phyloP scores from a whole-genome alignment of 2,888 invertebrate species.

The Zonitis immaculata region DNA sequence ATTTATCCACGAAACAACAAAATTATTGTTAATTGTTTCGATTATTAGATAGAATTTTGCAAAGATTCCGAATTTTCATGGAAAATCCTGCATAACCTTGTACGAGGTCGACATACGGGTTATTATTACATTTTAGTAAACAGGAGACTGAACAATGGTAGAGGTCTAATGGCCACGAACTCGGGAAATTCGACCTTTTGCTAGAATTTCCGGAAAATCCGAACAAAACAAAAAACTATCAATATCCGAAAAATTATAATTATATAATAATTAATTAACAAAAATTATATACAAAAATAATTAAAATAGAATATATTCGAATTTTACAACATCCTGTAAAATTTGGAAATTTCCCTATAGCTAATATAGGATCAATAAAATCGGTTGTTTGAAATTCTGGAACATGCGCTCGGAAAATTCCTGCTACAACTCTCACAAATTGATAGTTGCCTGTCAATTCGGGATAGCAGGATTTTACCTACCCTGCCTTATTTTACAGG shows the following conservation, averaged over 20 bases:
- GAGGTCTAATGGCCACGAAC: slow-evolving; percentile 35
- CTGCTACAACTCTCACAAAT: background rate
- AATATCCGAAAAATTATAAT: too few relatives aligned
- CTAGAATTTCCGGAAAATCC: background rate
- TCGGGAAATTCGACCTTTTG: background rate
- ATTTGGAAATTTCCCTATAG: background rate
- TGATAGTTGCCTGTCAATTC: slow-evolving; percentile 25
- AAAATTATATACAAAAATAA: background rate
- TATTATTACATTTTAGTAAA: slow-evolving; percentile 37
- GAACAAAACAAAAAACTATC: too few relatives aligned
- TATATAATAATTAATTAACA: background rate
- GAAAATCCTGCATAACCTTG: slow-evolving; percentile 39
- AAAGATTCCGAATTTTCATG: too few relatives aligned
- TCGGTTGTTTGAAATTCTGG: slow-evolving; percentile 3
- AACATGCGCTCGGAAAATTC: slow-evolving; percentile 15
- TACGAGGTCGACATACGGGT: slow-evolving; percentile 44
- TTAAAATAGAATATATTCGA: background rate
- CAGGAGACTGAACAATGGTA: slow-evolving; percentile 36
- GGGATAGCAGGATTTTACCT: slow-evolving; percentile 42
- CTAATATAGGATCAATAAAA: slow-evolving; percentile 11
- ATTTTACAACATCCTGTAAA: background rate
- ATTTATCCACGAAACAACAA: too few relatives aligned
- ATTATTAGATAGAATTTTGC: too few relatives aligned
- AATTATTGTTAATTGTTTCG: too few relatives aligned
- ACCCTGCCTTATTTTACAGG: slow-evolving; percentile 17